Base-by-base conservation (phyloP, 2,113 vertebrate genomes). In the Tichodroma muraria region DNA sequence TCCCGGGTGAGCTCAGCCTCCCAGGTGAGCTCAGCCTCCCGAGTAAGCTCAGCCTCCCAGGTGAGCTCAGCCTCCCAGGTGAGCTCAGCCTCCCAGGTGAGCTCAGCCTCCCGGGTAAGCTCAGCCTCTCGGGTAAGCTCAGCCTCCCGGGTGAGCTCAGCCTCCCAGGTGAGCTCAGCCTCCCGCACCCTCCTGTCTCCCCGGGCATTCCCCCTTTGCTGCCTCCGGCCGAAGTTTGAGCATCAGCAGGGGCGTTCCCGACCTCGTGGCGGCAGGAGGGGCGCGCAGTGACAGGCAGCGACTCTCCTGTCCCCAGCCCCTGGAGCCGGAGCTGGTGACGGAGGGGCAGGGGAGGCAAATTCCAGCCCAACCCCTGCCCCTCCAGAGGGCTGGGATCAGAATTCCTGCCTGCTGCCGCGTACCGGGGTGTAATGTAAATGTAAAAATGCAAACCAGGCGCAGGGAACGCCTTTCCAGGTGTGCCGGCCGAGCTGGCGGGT, bases 361-460 rank as follows among this genome's bases (percentile, higher is more conserved):
- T 15, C 25, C 45, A 60, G 13, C 42, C 33, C 42, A 12, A 8
- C 15, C 50, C 30, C 40, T 21, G 69, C 14, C 42, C 59, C 53
- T 9, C 30, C 37, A 0, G 0, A 61, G 56, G 12, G 24, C 11
- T 15, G 47, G 40, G 1, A 0, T 9, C 42, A 18, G 9, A 45
- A 33, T 8, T 31, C 44, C 88, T 33, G 37, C 65, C 57, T 8
- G 68, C 37, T 49, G 37, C 42, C 9, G 40, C 1, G 0, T 6
- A 4, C 7, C 20, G 5, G 23, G 27, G 6, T 17, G 27, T 5
- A 0, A 5, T 10, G 31, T 0, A 10, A 57, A 57, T 10, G 71
- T 7, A 7, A 8, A 8, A 11, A 38, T 5, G 35, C 3, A 35
- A 69, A 54, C 4, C 28, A 8, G 38, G 38, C 37, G 2, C 69